Base-by-base conservation (phyloP, 2,888 invertebrate species). In the Rambutsinella grinnellia region DNA sequence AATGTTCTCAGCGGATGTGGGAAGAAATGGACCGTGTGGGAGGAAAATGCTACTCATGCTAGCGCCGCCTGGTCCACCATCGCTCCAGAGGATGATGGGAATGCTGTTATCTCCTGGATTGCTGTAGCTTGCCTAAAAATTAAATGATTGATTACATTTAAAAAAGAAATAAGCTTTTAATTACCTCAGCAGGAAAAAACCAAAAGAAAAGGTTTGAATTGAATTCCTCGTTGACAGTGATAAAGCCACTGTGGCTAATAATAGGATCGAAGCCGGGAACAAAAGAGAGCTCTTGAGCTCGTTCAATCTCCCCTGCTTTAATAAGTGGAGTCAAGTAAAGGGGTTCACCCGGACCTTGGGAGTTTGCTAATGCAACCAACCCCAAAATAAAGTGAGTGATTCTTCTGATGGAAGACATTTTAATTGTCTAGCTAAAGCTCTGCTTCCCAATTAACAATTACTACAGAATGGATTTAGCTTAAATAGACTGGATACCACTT, bases 161-260 rank as follows among this genome's bases (percentile, higher is more conserved):
- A 46, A 6, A 10, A 15, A 36, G 47, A 23, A 47, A 49, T 13
- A 21, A 10, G 47, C 3, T 1, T 27, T 51, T 53, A 2, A 84
- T 84, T 80, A 89, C 88, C 85, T 91, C 89, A 0, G 95, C 91
- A 0, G 95, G 95, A 85, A 96, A 95, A 85, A 93, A 96, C 96
- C 96, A 96, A 87, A 96, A 95, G 88, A 95, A 96, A 87, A 93
- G 89, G 85, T 96, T 95, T 0, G 95, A 94, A 82, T 93, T 90
- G 84, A 89, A 92, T 1, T 88, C 86, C 83, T 92, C 90, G 86
- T 96, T 92, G 0, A 96, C 95, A 0, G 96, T 96, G 68, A 96
- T 89, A 85, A 91, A 96, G 13, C 94, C 94, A 17, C 93, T 89
- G 85, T 92, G 93, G 84, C 93, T 93, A n/a, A n/a, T n/a, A n/a